Base-by-base conservation (phyloP, 2,888 invertebrate species). In the Agriopis marginaria region DNA sequence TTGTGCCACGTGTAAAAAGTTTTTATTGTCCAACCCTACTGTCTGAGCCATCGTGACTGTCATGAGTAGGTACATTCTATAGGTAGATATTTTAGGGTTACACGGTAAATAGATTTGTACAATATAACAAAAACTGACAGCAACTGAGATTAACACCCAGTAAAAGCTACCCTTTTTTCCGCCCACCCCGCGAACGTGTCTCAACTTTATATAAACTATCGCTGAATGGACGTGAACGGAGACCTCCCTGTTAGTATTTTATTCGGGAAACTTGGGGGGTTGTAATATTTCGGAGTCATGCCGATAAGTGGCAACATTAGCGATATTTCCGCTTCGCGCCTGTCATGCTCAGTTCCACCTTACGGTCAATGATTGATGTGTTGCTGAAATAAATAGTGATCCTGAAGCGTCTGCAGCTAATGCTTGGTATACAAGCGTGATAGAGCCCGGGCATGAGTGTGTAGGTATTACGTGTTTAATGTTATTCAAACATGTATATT, bases 241-340 rank as follows among this genome's bases (percentile, higher is more conserved):
- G 56, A 23, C 17, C 17, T 63, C n/a, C 51, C 64, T 53, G 58
- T 62, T 58, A 66, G 49, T 61, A 64, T 64, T 64, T 64, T 44
- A 50, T 69, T 69, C 64, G 45, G 45, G 47, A 65, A 55, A 53
- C 59, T 68, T 68, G 23, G 44, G 56, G 44, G 50, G 51, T 39
- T 67, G 58, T 59, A 60, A 75, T 81, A 74, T 77, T 72, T 68
- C 74, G 74, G 63, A 74, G 74, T 77, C 71, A 75, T 66, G 63
- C 55, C 62, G 64, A 68, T 77, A 78, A 79, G 77, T 76, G 75
- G 78, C 71, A 75, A 77, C 80, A 80, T 80, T 79, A 80, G 69
- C 75, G 70, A 72, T 69, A 72, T 75, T 73, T 71, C 71, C 67
- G 69, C 68, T 68, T 70, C 66, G 68, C 74, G 73, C 77, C 75